phyloP scores from a whole-genome alignment of 2,888 invertebrate species.

The Rugalucina vietnamica region DNA sequence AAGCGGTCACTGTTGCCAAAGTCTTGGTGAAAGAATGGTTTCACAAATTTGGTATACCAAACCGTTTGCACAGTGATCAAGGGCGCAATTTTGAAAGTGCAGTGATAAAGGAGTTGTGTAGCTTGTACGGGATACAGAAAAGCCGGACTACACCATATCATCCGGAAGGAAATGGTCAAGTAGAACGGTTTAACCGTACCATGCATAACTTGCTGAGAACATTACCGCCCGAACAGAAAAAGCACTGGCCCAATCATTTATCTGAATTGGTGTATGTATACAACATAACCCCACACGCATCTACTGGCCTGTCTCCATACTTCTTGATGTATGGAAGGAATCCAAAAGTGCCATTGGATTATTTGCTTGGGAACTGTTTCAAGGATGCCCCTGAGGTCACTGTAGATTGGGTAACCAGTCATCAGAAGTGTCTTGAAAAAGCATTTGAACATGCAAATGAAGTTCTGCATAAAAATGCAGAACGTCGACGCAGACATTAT shows the following conservation, averaged over 20 bases:
- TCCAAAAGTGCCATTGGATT: too few species aligned
- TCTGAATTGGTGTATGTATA: neutral
- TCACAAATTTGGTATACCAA: slow-evolving; percentile 52
- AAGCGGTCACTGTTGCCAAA: slow-evolving; percentile 23
- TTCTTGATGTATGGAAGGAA: neutral
- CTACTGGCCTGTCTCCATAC: neutral
- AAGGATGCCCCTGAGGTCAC: too few species aligned
- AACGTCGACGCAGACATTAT: too few species aligned
- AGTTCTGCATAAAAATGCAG: too few species aligned
- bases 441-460: too few species aligned
- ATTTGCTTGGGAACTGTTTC: too few species aligned
- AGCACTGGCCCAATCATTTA: too few species aligned
- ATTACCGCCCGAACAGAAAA: too few species aligned
- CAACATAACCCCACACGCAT: neutral
- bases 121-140: neutral
- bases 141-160: neutral
- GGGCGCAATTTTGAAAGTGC: neutral
- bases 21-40: slow-evolving; percentile 53
- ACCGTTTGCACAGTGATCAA: neutral
- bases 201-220: too few species aligned
- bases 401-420: too few species aligned
- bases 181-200: too few species aligned
- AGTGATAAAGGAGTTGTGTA: neutral
- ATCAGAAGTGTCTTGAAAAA: too few species aligned
- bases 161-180: neutral